A percentile compares a stretch with the other conserved stretches of the same genome.
phyloP scores from a whole-genome alignment of 2,888 invertebrate species.

The Caenorhabditis wallacei region DNA sequence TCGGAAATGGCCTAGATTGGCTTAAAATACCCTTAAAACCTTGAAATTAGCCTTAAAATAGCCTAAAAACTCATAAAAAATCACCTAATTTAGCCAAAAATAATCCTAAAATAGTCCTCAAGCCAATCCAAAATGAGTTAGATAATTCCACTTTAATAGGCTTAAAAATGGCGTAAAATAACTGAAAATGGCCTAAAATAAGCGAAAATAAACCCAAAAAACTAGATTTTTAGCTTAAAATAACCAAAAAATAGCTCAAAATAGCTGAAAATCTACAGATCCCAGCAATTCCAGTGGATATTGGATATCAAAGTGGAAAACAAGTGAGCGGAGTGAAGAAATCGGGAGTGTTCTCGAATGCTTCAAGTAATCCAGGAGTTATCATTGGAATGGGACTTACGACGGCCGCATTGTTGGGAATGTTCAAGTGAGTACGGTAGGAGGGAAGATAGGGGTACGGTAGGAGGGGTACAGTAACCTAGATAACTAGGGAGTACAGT shows the following conservation, averaged over 20 bases:
- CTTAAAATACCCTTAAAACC: neutral
- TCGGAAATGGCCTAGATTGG: too few species aligned
- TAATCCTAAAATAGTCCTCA: too few species aligned
- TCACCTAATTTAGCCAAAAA: too few species aligned
- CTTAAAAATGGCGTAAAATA: too few species aligned
- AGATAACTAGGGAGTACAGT: neutral
- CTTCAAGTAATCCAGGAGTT: constrained; percentile 76
- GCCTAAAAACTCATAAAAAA: too few species aligned
- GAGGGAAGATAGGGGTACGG: neutral
- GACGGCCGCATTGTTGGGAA: constrained; percentile 77
- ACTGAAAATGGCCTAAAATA: too few species aligned
- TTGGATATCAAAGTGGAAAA: constrained; percentile 75
- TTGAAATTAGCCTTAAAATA: too few species aligned
- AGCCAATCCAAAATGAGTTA: too few species aligned
- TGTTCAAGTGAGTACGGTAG: constrained; percentile 70
- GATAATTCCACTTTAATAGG: too few species aligned
- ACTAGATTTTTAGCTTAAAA: neutral
- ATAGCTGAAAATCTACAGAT: constrained; percentile 59
- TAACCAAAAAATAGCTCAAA: neutral
- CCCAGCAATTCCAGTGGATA: constrained; percentile 78
- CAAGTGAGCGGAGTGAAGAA: constrained; percentile 57
- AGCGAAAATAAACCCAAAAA: too few species aligned
- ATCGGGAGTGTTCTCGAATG: constrained; percentile 61
- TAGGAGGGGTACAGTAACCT: neutral
- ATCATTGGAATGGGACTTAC: constrained; percentile 80